Evolutionary conservation across 2,113 vertebrate species (phyloP).

Genomic region (Todiramphus saurophagus): DNA sequence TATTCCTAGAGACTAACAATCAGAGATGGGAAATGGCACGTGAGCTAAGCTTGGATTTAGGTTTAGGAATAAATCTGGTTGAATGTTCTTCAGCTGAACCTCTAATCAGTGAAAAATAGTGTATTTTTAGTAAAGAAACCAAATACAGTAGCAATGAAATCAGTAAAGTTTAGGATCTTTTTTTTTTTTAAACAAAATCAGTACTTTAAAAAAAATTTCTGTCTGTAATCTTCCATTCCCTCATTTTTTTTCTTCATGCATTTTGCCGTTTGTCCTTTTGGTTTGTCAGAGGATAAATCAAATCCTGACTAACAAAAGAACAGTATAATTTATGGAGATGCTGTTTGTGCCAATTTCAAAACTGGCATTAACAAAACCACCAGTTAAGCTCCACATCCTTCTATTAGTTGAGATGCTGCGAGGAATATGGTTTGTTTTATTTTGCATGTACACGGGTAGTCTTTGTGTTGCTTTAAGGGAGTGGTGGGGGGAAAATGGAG

Average conservation of each 20-base stretch:
- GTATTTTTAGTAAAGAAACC: not conserved
- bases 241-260: not conserved
- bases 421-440: not conserved
- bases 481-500: fast-evolving
- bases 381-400: not conserved
- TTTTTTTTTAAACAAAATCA: not conserved
- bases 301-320: not conserved
- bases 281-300: not conserved
- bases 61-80: not conserved
- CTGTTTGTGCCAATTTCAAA: not conserved
- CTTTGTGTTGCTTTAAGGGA: not conserved
- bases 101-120: not conserved
- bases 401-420: not conserved
- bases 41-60: not conserved
- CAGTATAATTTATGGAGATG: not conserved
- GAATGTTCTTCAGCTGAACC: not conserved
- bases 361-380: not conserved
- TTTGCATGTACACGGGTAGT: fast-evolving
- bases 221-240: not conserved
- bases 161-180: not conserved
- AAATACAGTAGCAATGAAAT: not conserved
- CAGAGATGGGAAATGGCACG: not conserved
- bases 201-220: not conserved
- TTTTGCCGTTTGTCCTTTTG: not conserved
- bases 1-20: not conserved